These are phyloP conservation scores for Actinia tenebrosa DNA, from an alignment of 64 coral and sea anemone genomes.

Conservation along the genomic window DNA sequence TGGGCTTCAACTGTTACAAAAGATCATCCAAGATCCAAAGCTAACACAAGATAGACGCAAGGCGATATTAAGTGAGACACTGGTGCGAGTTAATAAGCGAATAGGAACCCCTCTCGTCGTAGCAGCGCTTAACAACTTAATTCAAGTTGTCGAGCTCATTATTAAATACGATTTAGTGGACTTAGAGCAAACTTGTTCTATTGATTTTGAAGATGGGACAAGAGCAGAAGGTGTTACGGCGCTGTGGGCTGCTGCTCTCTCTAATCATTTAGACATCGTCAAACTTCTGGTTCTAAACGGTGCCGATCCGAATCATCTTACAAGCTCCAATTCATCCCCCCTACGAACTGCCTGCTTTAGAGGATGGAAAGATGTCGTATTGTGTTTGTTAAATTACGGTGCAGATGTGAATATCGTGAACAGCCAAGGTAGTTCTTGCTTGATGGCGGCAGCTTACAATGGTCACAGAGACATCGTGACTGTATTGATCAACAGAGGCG, in stretches of 20 bases:
- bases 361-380: slow-evolving; percentile 50
- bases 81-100: slow-evolving; percentile 55
- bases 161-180: slow-evolving; percentile 58
- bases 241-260: slow-evolving; percentile 51
- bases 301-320: slow-evolving; percentile 51
- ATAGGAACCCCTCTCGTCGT: slow-evolving; percentile 52
- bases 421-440: slow-evolving; percentile 32
- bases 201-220: slow-evolving; percentile 31
- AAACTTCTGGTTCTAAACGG: slow-evolving; percentile 36
- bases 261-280: slow-evolving; percentile 51
- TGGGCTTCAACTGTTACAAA: slow-evolving; percentile 43
- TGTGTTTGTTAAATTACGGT: slow-evolving; percentile 42
- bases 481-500: slow-evolving; percentile 35
- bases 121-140: slow-evolving; percentile 44
- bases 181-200: slow-evolving; percentile 51
- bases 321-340: slow-evolving; percentile 48
- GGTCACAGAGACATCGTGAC: slow-evolving; percentile 43
- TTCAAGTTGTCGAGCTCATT: slow-evolving; percentile 56
- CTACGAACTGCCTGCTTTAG: slow-evolving; percentile 58
- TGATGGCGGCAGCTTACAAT: slow-evolving; percentile 58
- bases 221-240: slow-evolving; percentile 42
- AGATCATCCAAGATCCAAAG: slow-evolving; percentile 50
- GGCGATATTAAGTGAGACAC: slow-evolving; percentile 56
- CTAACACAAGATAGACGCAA: slow-evolving; percentile 40
- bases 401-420: slow-evolving; percentile 51